These are phyloP conservation scores for Malurus alboscapulatus DNA, from an alignment of 2,113 vertebrate species.

Conservation along the genomic window DNA sequence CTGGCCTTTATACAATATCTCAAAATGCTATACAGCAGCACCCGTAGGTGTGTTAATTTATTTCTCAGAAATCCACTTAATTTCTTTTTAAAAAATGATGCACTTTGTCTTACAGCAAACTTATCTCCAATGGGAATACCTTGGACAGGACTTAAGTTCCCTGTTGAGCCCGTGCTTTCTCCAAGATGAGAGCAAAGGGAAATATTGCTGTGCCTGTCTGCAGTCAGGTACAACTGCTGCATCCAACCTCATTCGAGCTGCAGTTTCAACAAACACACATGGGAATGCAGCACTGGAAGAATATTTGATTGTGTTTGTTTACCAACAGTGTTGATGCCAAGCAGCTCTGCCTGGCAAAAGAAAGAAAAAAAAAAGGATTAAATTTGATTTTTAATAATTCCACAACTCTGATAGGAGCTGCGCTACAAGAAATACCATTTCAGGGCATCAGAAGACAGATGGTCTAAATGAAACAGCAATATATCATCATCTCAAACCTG, in stretches of 20 bases:
- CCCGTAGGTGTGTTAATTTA: not conserved
- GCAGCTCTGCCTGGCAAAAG: conserved; percentile 3
- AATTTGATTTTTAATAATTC: conserved; percentile 25
- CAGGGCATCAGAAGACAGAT: not conserved
- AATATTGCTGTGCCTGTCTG: not conserved
- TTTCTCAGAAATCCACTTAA: not conserved
- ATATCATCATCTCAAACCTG: not conserved
- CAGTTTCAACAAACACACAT: conserved; percentile 36
- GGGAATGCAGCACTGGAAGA: conserved; percentile 35
- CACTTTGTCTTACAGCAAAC: not conserved
- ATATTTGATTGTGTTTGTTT: conserved; percentile 56
- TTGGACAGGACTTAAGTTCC: not conserved
- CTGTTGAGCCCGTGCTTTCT: not conserved
- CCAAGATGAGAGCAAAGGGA: not conserved
- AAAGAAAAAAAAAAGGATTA: not conserved
- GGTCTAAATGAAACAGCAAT: not conserved
- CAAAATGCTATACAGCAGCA: not conserved
- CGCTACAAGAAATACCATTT: conserved; percentile 1
- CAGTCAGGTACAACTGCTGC: conserved; percentile 18
- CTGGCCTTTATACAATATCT: not conserved
- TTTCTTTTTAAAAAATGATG: not conserved
- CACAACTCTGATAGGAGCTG: not conserved
- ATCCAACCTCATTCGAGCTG: conserved; percentile 10
- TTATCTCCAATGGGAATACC: not conserved
- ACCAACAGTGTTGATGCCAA: conserved; percentile 29